These are phyloP conservation scores for Lasiurus borealis DNA, from an alignment of 2,113 vertebrate species.

Conservation along the genomic window DNA sequence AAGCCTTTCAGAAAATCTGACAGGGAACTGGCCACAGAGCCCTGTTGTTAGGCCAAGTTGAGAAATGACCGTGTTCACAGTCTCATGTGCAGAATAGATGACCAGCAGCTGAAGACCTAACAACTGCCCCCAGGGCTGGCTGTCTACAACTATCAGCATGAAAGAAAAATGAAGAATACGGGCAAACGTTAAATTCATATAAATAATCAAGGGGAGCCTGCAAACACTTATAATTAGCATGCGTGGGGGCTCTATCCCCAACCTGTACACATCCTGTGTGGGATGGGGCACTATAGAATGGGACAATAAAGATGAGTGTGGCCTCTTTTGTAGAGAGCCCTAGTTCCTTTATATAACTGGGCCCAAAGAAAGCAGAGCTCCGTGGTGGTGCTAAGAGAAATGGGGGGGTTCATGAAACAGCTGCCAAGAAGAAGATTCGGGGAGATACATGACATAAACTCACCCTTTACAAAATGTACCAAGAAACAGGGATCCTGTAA, in stretches of 20 bases:
- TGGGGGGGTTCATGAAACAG: neutral
- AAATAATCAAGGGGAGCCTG: neutral
- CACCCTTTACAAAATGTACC: neutral
- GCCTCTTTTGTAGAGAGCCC: neutral
- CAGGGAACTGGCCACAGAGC: too few relatives aligned
- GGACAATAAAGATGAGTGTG: neutral
- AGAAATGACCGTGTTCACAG: neutral
- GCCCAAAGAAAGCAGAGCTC: neutral
- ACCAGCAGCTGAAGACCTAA: neutral
- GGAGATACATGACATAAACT: neutral
- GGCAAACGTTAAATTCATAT: neutral
- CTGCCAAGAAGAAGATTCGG: neutral
- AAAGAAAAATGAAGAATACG: neutral
- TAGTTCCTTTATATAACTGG: neutral
- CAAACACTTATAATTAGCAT: neutral
- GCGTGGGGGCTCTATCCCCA: neutral
- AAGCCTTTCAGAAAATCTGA: neutral
- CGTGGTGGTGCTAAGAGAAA: accelerated
- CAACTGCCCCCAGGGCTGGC: neutral
- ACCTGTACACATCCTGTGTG: too few relatives aligned
- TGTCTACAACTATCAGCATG: neutral
- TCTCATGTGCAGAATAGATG: neutral
- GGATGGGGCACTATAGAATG: neutral
- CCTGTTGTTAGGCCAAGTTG: neutral
- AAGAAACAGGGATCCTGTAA: neutral